Conservation (phyloP, 2,888 invertebrate species). For the Pseudoips prasinana region DNA sequence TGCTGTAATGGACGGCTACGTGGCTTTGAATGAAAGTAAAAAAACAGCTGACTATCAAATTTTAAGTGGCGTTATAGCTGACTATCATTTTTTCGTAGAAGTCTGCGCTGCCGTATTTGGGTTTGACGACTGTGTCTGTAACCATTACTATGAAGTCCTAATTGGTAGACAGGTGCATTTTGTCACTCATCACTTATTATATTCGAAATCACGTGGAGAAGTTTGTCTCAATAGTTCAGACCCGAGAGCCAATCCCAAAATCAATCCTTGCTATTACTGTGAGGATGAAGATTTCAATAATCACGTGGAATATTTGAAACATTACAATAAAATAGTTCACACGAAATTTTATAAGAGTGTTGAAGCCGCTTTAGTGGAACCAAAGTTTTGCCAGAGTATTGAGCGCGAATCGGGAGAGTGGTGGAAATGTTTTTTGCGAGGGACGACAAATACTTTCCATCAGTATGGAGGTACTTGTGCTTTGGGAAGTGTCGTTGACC, state of each 20-base stretch:
- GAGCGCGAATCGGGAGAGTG: constrained; percentile 74
- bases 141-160: constrained; percentile 16
- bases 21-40: constrained; percentile 82
- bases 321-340: constrained; percentile 42
- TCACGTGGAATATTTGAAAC: constrained; percentile 52
- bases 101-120: constrained; percentile 23
- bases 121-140: constrained; percentile 31
- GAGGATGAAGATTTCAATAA: constrained; percentile 71
- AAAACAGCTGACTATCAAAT: constrained; percentile 56
- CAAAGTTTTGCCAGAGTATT: constrained; percentile 17
- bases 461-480: constrained; percentile 84
- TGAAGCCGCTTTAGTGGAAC: constrained; percentile 40
- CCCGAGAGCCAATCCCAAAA: constrained; percentile 77
- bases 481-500: constrained; percentile 88
- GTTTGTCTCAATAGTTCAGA: constrained; percentile 75
- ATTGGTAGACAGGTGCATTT: constrained; percentile 21
- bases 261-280: constrained; percentile 81
- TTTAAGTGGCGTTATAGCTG: constrained; percentile 14
- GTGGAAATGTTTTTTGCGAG: constrained; percentile 83
- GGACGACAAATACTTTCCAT: constrained; percentile 29
- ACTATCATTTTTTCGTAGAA: constrained; percentile 11
- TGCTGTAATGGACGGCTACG: constrained; percentile 33
- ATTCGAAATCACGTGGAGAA: constrained; percentile 74
- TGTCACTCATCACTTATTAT: constrained; percentile 28
- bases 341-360: constrained; percentile 60